Evolutionary conservation across 2,888 invertebrate species (phyloP), one percentile per base, ranked within the genome.

Genomic region (Blastobasis adustella): DNA sequence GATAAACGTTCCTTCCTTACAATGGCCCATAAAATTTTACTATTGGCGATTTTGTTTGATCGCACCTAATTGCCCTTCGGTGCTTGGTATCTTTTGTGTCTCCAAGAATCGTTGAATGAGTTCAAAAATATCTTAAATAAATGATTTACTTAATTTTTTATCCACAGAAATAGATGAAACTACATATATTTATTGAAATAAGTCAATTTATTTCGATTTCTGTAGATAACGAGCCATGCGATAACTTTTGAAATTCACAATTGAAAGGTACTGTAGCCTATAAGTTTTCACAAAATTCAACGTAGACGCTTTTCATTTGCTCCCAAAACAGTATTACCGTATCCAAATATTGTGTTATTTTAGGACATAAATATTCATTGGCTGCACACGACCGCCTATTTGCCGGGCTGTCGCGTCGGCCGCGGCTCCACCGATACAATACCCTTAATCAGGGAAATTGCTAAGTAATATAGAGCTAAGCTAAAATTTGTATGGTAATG

Each of bases 391-490:
- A 76, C 76, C 71, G 73, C 66, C 80, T 79, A 83, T 85, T 84
- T 82, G 74, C 80, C 79, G 73, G 73, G 69, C 75, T 77, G 76
- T 76, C 78, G 77, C 79, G 61, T 66, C 71, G 69, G 65, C 65
- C 66, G 72, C 63, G 64, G 69, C 65, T 67, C 65, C 61, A 59
- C 53, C 54, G 55, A 51, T 51, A 51, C 64, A 67, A 73, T 70
- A 72, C 74, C 73, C 75, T 79, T 82, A 82, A 80, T 79, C 78
- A 77, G 71, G 71, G 67, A 80, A 80, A 83, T 80, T 78, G 75
- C 78, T 73, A 75, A 78, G 74, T 77, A 81, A 80, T 79, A 23
- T 23, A 73, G 70, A 69, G 71, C 64, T 63, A 64, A 68, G 71
- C 73, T 71, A 72, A 79, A 79, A 75, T 81, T 76, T 80, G 71